Evolutionary conservation across 2,113 vertebrate species (phyloP).

Genomic region (Proterorhinus semilunaris): DNA sequence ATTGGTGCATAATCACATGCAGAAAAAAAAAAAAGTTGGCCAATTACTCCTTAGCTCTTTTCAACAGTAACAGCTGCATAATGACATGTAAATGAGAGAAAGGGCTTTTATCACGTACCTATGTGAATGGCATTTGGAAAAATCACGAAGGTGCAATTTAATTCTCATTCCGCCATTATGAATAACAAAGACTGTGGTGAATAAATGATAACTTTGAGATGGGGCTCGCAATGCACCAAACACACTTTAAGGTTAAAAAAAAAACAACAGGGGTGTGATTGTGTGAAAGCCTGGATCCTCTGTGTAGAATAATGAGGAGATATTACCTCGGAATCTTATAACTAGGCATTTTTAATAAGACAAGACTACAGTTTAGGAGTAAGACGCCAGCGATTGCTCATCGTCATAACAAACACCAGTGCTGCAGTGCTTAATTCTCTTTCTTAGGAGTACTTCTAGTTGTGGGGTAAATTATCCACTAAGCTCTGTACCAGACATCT

Average conservation of each 20-base stretch:
- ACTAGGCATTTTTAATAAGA: background rate
- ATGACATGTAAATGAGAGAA: conserved; percentile 74
- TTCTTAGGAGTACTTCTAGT: too few species aligned
- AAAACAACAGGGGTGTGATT: conserved; percentile 33
- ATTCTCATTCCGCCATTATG: conserved; percentile 54
- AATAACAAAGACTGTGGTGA: conserved; percentile 43
- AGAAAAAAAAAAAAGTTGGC: conserved; percentile 64
- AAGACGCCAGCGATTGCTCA: too few species aligned
- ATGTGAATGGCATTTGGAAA: conserved; percentile 60
- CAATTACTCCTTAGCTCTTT: conserved; percentile 64
- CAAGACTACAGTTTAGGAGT: background rate
- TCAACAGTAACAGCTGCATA: conserved; percentile 70
- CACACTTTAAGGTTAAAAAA: conserved; percentile 37
- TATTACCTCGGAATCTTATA: background rate
- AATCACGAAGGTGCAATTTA: conserved; percentile 60
- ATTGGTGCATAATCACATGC: conserved; percentile 69
- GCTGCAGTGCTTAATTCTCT: too few species aligned
- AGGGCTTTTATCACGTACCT: conserved; percentile 65
- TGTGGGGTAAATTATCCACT: too few species aligned
- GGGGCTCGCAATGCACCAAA: conserved; percentile 37
- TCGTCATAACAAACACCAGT: too few species aligned
- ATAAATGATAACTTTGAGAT: conserved; percentile 36
- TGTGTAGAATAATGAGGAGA: conserved; percentile 30
- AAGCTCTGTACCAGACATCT: too few species aligned
- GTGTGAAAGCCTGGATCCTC: background rate